Percentiles rank a stretch among this genome's conserved stretches.
Conservation (phyloP, 2,113 vertebrate species). For the Verasper variegatus region DNA sequence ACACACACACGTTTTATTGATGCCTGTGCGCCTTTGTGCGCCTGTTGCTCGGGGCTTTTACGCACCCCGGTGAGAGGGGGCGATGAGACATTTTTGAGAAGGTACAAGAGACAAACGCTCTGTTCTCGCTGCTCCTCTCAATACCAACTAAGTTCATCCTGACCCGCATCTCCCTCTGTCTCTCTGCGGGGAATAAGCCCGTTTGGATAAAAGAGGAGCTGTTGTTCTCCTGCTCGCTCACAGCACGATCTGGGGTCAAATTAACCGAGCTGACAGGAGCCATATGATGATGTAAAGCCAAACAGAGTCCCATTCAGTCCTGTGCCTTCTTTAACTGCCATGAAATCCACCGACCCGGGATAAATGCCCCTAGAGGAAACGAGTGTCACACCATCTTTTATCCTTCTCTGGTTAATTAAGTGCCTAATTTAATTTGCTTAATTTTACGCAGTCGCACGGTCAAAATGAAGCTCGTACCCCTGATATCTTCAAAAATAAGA, state of each 20-base stretch:
- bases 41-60: slow-evolving; percentile 22
- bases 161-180: not conserved
- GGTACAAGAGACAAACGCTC: slow-evolving; percentile 43
- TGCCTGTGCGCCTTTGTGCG: not conserved
- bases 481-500: not conserved
- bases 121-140: slow-evolving; percentile 29
- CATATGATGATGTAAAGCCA: slow-evolving; percentile 44
- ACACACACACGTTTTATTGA: not conserved
- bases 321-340: slow-evolving; percentile 38
- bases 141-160: slow-evolving; percentile 40
- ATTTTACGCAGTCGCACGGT: not conserved
- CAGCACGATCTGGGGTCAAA: slow-evolving; percentile 55
- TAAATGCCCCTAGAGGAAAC: slow-evolving; percentile 14
- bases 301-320: not conserved
- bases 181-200: slow-evolving; percentile 50
- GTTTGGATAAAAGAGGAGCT: slow-evolving; percentile 55
- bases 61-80: slow-evolving; percentile 22
- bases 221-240: slow-evolving; percentile 61
- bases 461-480: too few relatives aligned
- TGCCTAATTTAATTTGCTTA: not conserved
- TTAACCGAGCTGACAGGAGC: slow-evolving; percentile 50
- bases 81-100: slow-evolving; percentile 17
- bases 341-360: slow-evolving; percentile 17
- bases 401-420: not conserved
- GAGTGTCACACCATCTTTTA: not conserved